Base-by-base conservation (phyloP, 2,113 vertebrate species). In the Chascanopsetta lugubris region DNA sequence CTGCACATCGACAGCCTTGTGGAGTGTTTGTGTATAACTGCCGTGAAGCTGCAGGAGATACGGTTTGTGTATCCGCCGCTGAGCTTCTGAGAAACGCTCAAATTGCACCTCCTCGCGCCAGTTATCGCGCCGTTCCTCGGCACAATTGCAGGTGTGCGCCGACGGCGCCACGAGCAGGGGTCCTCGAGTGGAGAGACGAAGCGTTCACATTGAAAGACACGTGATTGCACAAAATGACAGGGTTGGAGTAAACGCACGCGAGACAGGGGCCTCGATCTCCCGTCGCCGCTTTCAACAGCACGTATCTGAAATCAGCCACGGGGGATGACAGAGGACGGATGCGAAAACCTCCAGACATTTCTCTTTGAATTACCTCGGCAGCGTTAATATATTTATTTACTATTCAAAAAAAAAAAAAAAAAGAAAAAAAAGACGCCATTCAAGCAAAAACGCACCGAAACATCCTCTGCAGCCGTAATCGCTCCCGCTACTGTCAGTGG, bases 211-310 rank as follows among this genome's bases (percentile, higher is more conserved):
- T 62, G 32, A 45, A 51, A 72, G 65, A 45, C 46, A n/a, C 13
- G 24, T 25, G 67, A 82, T 74, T 82, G 77, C 38, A 65, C 36
- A 38, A 61, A 85, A 85, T 77, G 62, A 77, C 66, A 71, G 34
- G 12, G 34, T 38, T 38, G 12, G 13, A 38, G 13, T 27, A 30
- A 42, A 63, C 32, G 30, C 40, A 34, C 12, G 32, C 6, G n/a
- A n/a, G n/a, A n/a, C n/a, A n/a, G n/a, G n/a, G n/a, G n/a, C n/a
- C n/a, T n/a, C n/a, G n/a, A 46, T 59, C 24, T 47, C 43, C 26
- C 3, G 20, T 15, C 51, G 67, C 7, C 2, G 54, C 49, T 58
- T 61, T 74, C 15, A 46, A 71, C 21, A 46, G 61, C 42, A 18
- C 27, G 50, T 47, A 38, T 8, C 36, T 48, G 48, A 50, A 64